Percentiles rank a stretch among this genome's conserved stretches.
Evolutionary conservation across 1,140 invertebrate species (phyloP).

Genomic region (Zaprionus capensis): DNA sequence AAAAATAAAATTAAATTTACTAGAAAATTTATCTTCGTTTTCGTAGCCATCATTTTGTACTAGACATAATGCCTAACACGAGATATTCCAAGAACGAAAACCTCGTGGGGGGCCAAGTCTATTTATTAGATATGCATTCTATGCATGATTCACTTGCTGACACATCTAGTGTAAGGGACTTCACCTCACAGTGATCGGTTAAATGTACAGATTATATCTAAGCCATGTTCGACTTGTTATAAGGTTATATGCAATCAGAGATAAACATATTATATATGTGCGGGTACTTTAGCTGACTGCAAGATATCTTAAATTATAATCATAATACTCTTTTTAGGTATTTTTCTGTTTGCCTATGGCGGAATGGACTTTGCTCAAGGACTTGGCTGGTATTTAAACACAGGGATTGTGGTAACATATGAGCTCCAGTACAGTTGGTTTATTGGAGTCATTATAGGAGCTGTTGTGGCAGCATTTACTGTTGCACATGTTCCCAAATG

Average conservation of each 20-base stretch:
- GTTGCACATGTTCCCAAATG: constrained; percentile 33
- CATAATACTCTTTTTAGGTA: constrained; percentile 20
- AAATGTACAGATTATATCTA: neutral
- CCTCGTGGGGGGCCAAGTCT: too few relatives aligned
- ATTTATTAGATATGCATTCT: too few relatives aligned
- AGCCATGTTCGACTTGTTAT: neutral
- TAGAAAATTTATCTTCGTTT: too few relatives aligned
- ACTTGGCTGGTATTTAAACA: constrained; percentile 34
- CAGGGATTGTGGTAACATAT: neutral
- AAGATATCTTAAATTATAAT: neutral
- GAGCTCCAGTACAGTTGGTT: constrained; percentile 55
- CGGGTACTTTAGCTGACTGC: too few relatives aligned
- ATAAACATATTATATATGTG: neutral
- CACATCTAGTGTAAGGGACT: too few relatives aligned
- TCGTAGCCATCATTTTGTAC: too few relatives aligned
- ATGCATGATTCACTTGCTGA: too few relatives aligned
- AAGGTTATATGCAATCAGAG: neutral
- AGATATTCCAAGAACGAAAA: too few relatives aligned
- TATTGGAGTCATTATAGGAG: constrained; percentile 55
- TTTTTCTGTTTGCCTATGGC: constrained; percentile 45
- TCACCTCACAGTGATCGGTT: neutral
- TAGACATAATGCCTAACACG: too few relatives aligned
- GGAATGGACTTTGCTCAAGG: constrained; percentile 56
- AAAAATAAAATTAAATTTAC: too few relatives aligned
- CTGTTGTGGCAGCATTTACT: constrained; percentile 30